phyloP scores from a whole-genome alignment of 2,797 vertebrate genomes.

The Erethizon dorsatum region DNA sequence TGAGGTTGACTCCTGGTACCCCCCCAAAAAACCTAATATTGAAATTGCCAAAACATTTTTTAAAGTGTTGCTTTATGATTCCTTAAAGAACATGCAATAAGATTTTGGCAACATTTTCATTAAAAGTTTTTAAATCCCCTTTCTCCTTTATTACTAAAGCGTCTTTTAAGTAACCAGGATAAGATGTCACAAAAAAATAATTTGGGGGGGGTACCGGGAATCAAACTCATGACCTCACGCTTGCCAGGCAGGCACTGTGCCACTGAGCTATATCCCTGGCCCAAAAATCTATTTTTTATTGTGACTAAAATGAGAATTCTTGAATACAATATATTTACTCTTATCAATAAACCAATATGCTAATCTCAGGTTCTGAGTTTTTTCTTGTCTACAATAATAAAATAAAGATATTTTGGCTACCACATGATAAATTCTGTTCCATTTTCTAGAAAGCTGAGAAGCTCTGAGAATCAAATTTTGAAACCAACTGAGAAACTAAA shows the following conservation, averaged over 20 bases:
- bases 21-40: background rate
- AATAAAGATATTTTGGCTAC: background rate
- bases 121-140: background rate
- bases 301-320: background rate
- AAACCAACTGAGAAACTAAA: background rate
- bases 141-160: background rate
- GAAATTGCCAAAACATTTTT: background rate
- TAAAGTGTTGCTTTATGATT: background rate
- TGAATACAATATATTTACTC: background rate
- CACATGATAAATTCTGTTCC: background rate
- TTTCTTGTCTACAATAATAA: background rate
- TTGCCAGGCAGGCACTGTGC: too few species aligned
- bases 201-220: too few species aligned
- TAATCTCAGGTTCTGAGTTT: background rate
- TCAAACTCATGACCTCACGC: too few species aligned
- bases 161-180: background rate
- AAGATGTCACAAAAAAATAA: background rate
- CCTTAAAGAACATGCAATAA: background rate
- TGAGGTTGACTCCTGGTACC: too few species aligned
- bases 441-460: background rate
- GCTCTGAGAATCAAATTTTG: background rate
- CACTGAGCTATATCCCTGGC: too few species aligned
- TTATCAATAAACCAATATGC: slow-evolving; percentile 6
- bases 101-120: background rate
- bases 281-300: slow-evolving; percentile 12